Evolutionary conservation across 2,888 invertebrate species (phyloP), one percentile per base, ranked within the genome.

Genomic region (Ethmia dodecea): DNA sequence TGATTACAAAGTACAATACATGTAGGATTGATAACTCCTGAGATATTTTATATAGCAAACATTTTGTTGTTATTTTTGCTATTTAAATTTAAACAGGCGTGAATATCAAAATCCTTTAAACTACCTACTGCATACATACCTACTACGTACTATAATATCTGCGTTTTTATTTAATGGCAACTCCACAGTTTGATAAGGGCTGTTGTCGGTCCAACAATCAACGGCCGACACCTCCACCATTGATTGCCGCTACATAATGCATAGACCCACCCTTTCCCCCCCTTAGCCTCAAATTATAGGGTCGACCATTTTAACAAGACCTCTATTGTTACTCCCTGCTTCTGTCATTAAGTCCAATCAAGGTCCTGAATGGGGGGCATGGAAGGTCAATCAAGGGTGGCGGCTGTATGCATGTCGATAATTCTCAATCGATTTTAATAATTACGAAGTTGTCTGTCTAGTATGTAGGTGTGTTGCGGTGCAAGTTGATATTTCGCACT

Each of bases 211-310:
- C 47, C 39, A 59, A 67, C 80, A 77, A 75, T 78, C 70, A 73
- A 65, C 70, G 55, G 73, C 66, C 70, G 55, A 76, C 78, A 80
- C 76, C 76, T 74, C n/a, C n/a, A 61, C 69, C 75, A 73, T 77
- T 80, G 83, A 84, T 81, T 83, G 78, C 70, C 68, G 62, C 77
- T 81, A 76, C 75, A 83, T 83, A 77, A 84, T 84, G 77, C 78
- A 84, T 76, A 65, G 65, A 64, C 67, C 57, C 41, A 55, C 45
- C 56, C 53, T 47, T 45, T 40, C 40, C 49, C 37, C 54, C 48
- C 47, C 31, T 38, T 58, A 52, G 49, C 66, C 67, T 72, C 60
- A 67, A 73, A 74, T 72, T 69, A 72, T 55, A 54, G 43, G 25
- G 35, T 31, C 45, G 30, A 49, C 76, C 67, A 70, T 20, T 49